Evolutionary conservation across 2,888 invertebrate species (phyloP), one percentile per base, ranked within the genome.

Genomic region (Chrysotoxum bicinctum): DNA sequence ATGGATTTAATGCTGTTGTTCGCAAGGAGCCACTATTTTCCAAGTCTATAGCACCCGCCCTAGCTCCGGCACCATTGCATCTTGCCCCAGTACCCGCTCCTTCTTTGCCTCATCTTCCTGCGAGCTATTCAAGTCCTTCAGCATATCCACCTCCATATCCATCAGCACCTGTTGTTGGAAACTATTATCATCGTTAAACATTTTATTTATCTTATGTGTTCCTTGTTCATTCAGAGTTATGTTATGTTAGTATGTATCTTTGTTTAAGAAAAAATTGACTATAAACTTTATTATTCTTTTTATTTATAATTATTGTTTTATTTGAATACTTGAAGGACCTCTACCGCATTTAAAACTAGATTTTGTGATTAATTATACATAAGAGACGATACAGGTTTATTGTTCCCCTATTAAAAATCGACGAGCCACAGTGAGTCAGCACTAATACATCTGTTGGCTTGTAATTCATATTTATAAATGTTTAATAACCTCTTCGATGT

Each of bases 1-100:
- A 93, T 88, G 93, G 91, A 43, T 92, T 92, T 72, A 92, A 92
- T 88, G 92, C 91, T 14, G 91, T 92, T 16, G 92, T 92, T 4
- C 91, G 91, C 12, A 91, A 89, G 66, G 92, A 92, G 77, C 92
- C 91, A 30, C 77, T 91, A 37, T 90, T 89, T 8, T 90, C 90
- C 68, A 91, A 91, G 62, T 87, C 88, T 12, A 86, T 89, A 82
- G 89, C 89, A 23, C 87, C 88, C 12, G 89, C 87, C 9, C 88
- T 89, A 14, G 87, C 88, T 19, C 88, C 89, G 7, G 48, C 14
- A 30, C 69, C 72, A 40, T 72, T 77, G 30, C 78, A 48, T 19
- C 6, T 48, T 32, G 76, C 54, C 0, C 87, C 87, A 23, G 68
- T 88, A 12, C 5, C 5, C 14, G 37, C 12, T n/a, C 85, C 89